These are phyloP conservation scores for Drosophila seguyi DNA, from an alignment of 1,140 invertebrate genomes.

Conservation along the genomic window DNA sequence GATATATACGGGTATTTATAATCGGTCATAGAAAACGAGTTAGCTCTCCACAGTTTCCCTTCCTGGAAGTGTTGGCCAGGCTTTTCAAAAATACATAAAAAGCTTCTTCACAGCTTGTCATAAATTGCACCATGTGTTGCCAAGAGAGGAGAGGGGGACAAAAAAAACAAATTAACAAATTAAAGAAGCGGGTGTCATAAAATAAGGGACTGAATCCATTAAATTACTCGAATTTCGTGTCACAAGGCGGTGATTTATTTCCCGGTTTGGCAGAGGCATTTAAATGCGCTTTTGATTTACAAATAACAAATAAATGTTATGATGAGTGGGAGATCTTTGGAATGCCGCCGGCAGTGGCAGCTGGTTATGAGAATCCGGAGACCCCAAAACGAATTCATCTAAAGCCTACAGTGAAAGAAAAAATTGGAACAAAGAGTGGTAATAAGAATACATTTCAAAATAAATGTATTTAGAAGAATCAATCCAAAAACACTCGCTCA, in stretches of 20 bases:
- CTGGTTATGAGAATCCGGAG: background rate
- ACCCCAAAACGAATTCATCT: constrained; percentile 5
- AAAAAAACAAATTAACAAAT: constrained; percentile 80
- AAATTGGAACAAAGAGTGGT: background rate
- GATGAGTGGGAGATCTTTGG: constrained; percentile 77
- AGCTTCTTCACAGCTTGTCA: constrained; percentile 53
- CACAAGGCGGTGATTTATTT: constrained; percentile 77
- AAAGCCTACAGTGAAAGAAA: constrained; percentile 1
- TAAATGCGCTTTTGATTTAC: constrained; percentile 79
- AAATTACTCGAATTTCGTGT: constrained; percentile 79
- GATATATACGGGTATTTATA: constrained; percentile 27
- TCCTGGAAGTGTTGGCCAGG: constrained; percentile 54
- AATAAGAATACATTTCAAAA: background rate
- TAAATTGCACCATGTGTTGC: constrained; percentile 74
- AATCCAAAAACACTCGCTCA: too few species aligned
- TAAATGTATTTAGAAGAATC: too few species aligned
- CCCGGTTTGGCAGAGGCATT: constrained; percentile 57
- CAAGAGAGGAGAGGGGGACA: background rate
- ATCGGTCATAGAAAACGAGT: constrained; percentile 38
- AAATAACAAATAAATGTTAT: constrained; percentile 83
- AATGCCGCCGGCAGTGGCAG: constrained; percentile 69
- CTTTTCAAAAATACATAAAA: constrained; percentile 66
- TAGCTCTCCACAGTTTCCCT: constrained; percentile 48
- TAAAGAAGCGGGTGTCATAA: constrained; percentile 80
- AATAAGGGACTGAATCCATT: constrained; percentile 45